These are phyloP conservation scores for Drosophila paulistorum DNA, from an alignment of 1,140 invertebrate species.

Conservation along the genomic window DNA sequence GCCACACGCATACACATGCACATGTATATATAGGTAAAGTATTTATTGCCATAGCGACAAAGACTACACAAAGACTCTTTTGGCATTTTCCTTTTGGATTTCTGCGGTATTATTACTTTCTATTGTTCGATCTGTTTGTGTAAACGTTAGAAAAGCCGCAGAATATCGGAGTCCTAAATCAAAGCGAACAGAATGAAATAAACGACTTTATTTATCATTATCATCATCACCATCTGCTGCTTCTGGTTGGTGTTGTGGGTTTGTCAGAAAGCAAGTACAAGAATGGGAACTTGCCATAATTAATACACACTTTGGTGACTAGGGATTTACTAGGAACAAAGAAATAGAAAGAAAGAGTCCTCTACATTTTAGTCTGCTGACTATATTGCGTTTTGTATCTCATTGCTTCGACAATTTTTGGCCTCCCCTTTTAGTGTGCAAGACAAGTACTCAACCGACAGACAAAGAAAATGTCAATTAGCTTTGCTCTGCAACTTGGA, in stretches of 20 bases:
- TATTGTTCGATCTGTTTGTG: conserved; percentile 21
- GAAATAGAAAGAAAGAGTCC: no score
- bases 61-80: neutral
- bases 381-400: neutral
- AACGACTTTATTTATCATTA: conserved; percentile 20
- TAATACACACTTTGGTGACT: neutral
- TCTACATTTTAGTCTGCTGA: neutral
- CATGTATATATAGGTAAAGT: neutral
- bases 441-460: conserved; percentile 14
- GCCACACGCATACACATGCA: neutral
- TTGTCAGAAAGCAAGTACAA: neutral
- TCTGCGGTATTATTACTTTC: conserved; percentile 15
- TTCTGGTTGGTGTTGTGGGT: neutral
- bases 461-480: conserved; percentile 42
- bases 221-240: neutral
- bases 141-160: conserved; percentile 11
- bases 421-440: neutral
- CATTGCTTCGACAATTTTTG: neutral
- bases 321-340: neutral
- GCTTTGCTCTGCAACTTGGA: conserved; percentile 13
- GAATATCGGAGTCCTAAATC: neutral
- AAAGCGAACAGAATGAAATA: conserved; percentile 21
- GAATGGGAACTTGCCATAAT: conserved; percentile 3
- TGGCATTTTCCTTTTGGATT: neutral
- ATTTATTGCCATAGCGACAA: conserved; percentile 6